Conservation (phyloP, 2,797 vertebrate genomes). For the Onychomys torridus region DNA sequence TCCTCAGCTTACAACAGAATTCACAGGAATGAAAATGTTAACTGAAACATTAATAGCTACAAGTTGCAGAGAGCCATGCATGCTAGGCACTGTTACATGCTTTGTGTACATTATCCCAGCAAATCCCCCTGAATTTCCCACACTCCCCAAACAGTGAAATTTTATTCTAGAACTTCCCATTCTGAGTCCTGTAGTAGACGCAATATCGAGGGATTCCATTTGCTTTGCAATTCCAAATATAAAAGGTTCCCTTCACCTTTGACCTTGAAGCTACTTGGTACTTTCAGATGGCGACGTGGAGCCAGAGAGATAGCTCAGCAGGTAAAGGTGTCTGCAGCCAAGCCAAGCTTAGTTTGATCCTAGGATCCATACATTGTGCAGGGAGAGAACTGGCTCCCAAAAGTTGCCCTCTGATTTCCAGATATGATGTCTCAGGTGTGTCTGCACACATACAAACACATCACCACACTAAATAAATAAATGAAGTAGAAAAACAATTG, state of each 20-base stretch:
- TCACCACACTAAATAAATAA: neutral
- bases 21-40: constrained; percentile 49
- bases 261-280: constrained; percentile 19
- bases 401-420: neutral
- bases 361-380: neutral
- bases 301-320: neutral
- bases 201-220: constrained; percentile 28
- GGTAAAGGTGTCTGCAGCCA: neutral
- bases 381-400: neutral
- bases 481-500: neutral
- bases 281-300: neutral
- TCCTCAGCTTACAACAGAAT: neutral
- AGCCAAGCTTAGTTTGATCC: neutral
- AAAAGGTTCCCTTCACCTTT: constrained; percentile 3
- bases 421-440: neutral
- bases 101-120: constrained; percentile 37
- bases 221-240: constrained; percentile 1
- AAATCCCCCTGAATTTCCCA: neutral
- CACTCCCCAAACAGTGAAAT: neutral
- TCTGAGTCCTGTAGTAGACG: neutral
- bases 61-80: neutral
- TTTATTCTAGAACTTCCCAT: neutral
- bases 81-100: neutral
- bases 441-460: neutral
- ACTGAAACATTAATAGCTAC: constrained; percentile 19